These are phyloP conservation scores for Rambutsinella grinnellia DNA, from an alignment of 2,888 invertebrate genomes.

Conservation along the genomic window DNA sequence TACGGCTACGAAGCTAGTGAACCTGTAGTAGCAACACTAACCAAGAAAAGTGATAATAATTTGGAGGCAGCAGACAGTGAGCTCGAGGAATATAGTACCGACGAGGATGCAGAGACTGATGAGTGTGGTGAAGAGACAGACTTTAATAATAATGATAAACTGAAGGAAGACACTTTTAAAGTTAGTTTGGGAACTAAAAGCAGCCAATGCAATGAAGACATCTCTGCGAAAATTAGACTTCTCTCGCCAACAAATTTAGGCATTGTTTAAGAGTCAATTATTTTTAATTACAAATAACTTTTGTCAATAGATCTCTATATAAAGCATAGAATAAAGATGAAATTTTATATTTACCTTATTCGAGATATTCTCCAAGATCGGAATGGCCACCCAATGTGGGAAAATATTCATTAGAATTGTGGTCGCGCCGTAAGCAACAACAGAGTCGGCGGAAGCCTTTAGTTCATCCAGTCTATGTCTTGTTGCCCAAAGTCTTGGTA, in stretches of 20 bases:
- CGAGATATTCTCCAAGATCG: conserved; percentile 60
- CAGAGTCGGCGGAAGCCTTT: conserved; percentile 71
- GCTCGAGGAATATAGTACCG: not conserved
- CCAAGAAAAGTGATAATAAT: conserved; percentile 1
- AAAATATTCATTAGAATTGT: conserved; percentile 69
- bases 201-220: no score
- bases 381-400: conserved; percentile 61
- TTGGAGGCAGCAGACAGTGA: conserved; percentile 3
- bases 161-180: no score
- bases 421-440: conserved; percentile 71
- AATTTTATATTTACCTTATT: conserved; percentile 61
- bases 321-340: no score
- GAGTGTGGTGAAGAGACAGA: no score
- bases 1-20: conserved; percentile 25
- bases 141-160: no score
- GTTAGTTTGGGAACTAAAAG: no score
- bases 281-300: no score
- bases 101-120: not conserved
- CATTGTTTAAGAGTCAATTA: not conserved
- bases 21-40: conserved; percentile 1
- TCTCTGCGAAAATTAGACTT: no score
- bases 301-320: no score
- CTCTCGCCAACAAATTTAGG: not conserved
- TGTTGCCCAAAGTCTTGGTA: conserved; percentile 74
- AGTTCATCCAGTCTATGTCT: conserved; percentile 71